Evolutionary conservation across 2,888 invertebrate species (phyloP).

Genomic region (Andrena camellia): DNA sequence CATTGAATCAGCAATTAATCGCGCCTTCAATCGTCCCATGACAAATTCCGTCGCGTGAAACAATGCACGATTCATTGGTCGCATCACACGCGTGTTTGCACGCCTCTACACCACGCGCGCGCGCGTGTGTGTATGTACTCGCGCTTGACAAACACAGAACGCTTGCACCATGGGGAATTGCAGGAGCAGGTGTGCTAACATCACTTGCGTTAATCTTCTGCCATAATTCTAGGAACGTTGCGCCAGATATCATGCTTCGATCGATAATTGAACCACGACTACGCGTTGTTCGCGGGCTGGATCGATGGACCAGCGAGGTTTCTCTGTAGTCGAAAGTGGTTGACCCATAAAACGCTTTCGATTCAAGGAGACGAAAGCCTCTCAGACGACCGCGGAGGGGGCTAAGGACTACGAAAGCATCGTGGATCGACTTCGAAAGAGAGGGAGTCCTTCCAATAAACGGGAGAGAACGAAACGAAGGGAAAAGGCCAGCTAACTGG

Average conservation of each 20-base stretch:
- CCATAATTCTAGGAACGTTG: constrained; percentile 73
- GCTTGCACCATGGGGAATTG: constrained; percentile 46
- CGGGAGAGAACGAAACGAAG: constrained; percentile 19
- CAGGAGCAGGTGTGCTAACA: constrained; percentile 81
- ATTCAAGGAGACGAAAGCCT: constrained; percentile 19
- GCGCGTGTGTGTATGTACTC: constrained; percentile 2
- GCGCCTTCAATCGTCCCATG: neutral
- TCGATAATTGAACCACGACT: constrained; percentile 74
- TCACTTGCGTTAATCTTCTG: constrained; percentile 80
- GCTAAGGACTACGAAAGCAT: constrained; percentile 18
- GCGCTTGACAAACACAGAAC: constrained; percentile 42
- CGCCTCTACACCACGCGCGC: neutral
- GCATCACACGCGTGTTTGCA: constrained; percentile 49
- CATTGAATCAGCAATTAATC: constrained; percentile 23
- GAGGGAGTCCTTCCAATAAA: constrained; percentile 23
- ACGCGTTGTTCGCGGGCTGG: constrained; percentile 25
- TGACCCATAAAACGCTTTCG: constrained; percentile 55
- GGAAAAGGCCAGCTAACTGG: constrained; percentile 3
- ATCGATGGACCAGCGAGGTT: constrained; percentile 51
- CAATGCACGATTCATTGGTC: constrained; percentile 50
- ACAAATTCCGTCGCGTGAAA: constrained; percentile 26
- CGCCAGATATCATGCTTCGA: constrained; percentile 72
- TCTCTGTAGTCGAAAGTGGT: constrained; percentile 43
- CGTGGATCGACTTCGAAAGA: constrained; percentile 26
- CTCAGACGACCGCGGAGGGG: neutral